Evolutionary conservation across 2,113 vertebrate genomes (phyloP).

Genomic region (Rana temporaria): DNA sequence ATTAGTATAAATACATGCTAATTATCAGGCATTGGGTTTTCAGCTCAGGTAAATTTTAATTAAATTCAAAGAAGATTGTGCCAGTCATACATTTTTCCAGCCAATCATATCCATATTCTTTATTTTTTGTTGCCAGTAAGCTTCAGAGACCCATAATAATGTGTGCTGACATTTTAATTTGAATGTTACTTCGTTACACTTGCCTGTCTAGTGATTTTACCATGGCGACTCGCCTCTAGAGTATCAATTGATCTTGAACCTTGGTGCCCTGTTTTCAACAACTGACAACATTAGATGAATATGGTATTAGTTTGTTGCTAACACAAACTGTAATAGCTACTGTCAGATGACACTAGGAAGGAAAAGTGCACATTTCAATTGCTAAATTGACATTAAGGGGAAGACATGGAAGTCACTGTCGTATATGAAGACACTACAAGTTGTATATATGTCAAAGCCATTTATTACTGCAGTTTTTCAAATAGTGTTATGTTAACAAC

Average conservation of each 20-base stretch:
- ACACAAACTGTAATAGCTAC: not conserved
- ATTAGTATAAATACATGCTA: constrained; percentile 51
- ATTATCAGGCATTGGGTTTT: constrained; percentile 13
- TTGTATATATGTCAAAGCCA: not conserved
- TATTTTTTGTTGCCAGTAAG: constrained; percentile 13
- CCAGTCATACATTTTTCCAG: constrained; percentile 28
- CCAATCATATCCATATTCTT: constrained; percentile 15
- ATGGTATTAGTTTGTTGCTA: constrained; percentile 9
- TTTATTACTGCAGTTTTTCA: not conserved
- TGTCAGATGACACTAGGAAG: not conserved
- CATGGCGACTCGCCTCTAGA: constrained; percentile 26
- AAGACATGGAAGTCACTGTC: not conserved
- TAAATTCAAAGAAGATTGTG: constrained; percentile 17
- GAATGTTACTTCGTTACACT: constrained; percentile 30
- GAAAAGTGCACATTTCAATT: not conserved
- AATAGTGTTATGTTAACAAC: not conserved
- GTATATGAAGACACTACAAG: no score
- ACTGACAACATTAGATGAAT: constrained; percentile 5
- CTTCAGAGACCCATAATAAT: constrained; percentile 29
- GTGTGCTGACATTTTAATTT: constrained; percentile 40
- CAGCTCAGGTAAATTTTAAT: constrained; percentile 34
- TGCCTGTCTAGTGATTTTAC: constrained; percentile 35
- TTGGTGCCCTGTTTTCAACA: constrained; percentile 19
- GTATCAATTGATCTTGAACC: constrained; percentile 39
- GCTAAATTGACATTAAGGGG: not conserved